Percentiles rank a stretch among this genome's conserved stretches.
Evolutionary conservation across 2,113 vertebrate genomes (phyloP).

Genomic region (Nothocercus nigrocapillus): DNA sequence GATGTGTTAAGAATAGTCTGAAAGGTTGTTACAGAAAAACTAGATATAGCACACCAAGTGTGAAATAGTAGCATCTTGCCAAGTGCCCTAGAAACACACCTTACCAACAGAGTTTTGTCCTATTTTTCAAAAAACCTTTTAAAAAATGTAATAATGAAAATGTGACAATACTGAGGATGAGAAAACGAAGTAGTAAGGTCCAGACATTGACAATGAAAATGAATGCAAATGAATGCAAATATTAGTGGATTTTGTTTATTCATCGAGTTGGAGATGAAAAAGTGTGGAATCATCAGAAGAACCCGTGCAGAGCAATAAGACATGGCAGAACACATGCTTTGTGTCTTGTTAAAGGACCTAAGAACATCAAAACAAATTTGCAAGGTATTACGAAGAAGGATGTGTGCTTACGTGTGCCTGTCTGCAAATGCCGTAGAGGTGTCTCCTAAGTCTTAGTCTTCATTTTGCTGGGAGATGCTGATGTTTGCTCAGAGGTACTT

Average conservation of each 20-base stretch:
- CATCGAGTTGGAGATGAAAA: background rate
- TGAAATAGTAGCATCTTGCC: background rate
- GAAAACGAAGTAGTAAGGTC: background rate
- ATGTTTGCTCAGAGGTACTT: background rate
- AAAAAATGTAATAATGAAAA: background rate
- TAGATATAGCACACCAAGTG: background rate
- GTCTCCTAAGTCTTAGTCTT: background rate
- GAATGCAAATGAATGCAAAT: constrained; percentile 5
- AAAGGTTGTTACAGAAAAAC: background rate
- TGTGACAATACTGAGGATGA: background rate
- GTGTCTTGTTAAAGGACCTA: background rate
- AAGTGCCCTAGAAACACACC: constrained; percentile 23
- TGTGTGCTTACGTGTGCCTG: background rate
- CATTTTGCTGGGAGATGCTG: background rate
- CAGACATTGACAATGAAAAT: too few relatives aligned
- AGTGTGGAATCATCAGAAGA: background rate
- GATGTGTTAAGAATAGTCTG: background rate
- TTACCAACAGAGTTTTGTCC: background rate
- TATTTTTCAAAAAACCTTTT: background rate
- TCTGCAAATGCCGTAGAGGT: background rate
- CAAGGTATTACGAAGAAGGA: background rate
- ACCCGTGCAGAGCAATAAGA: background rate
- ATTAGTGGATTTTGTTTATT: background rate
- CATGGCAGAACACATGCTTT: background rate
- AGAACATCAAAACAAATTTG: background rate